Conservation (phyloP, 1,140 invertebrate genomes). For the Heterodera schachtii region DNA sequence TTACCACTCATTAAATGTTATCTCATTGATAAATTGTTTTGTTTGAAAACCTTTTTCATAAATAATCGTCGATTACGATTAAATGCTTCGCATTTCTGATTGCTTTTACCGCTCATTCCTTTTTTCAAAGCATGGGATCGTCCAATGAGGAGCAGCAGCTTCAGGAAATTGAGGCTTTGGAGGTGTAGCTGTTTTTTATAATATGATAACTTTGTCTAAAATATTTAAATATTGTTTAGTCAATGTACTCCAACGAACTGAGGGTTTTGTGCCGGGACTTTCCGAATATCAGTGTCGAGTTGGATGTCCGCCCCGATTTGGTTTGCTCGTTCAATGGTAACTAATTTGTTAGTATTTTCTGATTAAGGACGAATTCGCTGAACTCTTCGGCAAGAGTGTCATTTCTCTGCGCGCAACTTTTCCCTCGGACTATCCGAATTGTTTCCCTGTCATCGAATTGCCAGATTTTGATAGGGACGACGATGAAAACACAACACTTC, state of each 20-base stretch:
- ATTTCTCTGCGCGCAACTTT: conserved; percentile 19
- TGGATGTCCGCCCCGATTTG: conserved; percentile 14
- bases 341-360: neutral
- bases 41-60: neutral
- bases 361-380: conserved; percentile 11
- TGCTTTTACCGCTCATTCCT: too few species aligned
- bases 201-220: neutral
- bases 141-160: conserved; percentile 16
- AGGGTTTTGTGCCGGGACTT: conserved; percentile 23
- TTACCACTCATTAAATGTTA: neutral
- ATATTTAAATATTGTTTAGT: neutral
- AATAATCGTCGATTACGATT: neutral
- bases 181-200: neutral
- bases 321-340: conserved; percentile 9
- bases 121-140: neutral
- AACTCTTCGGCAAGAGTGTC: conserved; percentile 3
- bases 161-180: conserved; percentile 25
- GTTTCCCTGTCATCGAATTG: conserved; percentile 23
- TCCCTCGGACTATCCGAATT: conserved; percentile 40
- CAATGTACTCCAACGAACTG: conserved; percentile 25
- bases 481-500: neutral
- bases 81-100: neutral
- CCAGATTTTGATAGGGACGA: conserved; percentile 16
- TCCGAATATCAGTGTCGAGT: conserved; percentile 30
- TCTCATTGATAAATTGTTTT: neutral